Base-by-base conservation (phyloP, 2,888 invertebrate species). In the Aphrophora alni region DNA sequence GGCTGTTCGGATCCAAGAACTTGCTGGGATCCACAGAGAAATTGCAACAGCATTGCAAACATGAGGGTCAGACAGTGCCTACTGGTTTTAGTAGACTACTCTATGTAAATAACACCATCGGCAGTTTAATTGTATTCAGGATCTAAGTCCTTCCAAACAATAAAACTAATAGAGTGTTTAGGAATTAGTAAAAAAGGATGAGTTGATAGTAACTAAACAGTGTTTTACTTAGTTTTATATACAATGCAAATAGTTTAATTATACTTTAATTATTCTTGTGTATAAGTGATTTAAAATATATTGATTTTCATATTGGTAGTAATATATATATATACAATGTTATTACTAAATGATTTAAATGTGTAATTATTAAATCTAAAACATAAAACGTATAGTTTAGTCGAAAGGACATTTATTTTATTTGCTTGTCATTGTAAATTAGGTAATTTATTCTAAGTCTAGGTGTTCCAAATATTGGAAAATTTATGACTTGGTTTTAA, bases 1-100 rank as follows among this genome's bases (percentile, higher is more conserved):
- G 86, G 95, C 95, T 78, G 89, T 93, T 81, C 93, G 94, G 86
- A 92, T 96, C 82, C 94, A 95, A 86, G 95, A 95, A 87, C 90
- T 96, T 89, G 94, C 92, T 84, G 93, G 93, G 84, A 93, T 95
- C 89, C 95, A 95, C 90, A 93, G 94, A 88, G 96, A 96, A 83
- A 82, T 84, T 70, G 82, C 84, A 14, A 84, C 84, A 14, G 84
- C 84, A 69, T 81, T 84, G 82, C 84, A 84, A 74, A 84, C 84
- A 84, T 84, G 84, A 84, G 83, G 77, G 75, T 81, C 81, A 78
- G 81, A 81, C 75, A 77, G 70, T 44, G 77, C 81, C 78, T 81
- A 81, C 81, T 81, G 81, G 81, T 81, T 81, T 78, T 81, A 79
- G 74, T 79, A 73, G 59, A 59, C 59, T 44, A 14, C 14, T 59